Evolutionary conservation across 2,113 vertebrate genomes (phyloP), one percentile per base, ranked within the genome.

Genomic region (Anguilla japonica): DNA sequence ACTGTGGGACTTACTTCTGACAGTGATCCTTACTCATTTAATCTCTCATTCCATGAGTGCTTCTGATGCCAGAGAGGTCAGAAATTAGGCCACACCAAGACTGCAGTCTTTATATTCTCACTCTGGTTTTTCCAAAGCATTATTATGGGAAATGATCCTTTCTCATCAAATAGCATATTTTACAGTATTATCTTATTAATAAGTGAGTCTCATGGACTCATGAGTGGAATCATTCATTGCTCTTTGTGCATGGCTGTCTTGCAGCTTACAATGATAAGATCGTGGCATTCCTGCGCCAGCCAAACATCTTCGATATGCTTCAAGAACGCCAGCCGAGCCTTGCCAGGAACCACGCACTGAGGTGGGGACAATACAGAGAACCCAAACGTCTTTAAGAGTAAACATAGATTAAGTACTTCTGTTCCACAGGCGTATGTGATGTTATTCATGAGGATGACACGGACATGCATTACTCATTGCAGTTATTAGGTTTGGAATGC

Each of bases 181-280:
- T 75, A 75, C 29, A 34, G 9, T 13, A 75, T 75, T 75, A 34
- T 2, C 11, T n/a, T 29, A 75, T 2, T 53, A 14, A 53, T 2
- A 8, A 34, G 71, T 67, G 4, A 34, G 71, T 34, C 71, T 75
- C 71, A 67, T 67, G 60, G 15, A 20, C 20, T 34, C 46, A 85
- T 6, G 2, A 16, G 75, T 26, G n/a, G 2, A 81, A 56, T 43
- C 13, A n/a, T 34, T n/a, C 40, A 50, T 71, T 20, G 50, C 8
- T 57, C 13, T 82, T 53, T 57, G 13, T 29, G 22, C 41, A 5
- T 71, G 16, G n/a, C 43, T 79, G 34, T 71, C 81, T 95, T 94
- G 82, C 93, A 99, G 98, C 98, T 67, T 99, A 99, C 93, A 99
- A 98, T 90, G 98, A 99, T 93, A 99, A 99, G 95, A 99, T 99